Conservation (phyloP, 2,888 invertebrate species). For the Mythimna albipuncta region DNA sequence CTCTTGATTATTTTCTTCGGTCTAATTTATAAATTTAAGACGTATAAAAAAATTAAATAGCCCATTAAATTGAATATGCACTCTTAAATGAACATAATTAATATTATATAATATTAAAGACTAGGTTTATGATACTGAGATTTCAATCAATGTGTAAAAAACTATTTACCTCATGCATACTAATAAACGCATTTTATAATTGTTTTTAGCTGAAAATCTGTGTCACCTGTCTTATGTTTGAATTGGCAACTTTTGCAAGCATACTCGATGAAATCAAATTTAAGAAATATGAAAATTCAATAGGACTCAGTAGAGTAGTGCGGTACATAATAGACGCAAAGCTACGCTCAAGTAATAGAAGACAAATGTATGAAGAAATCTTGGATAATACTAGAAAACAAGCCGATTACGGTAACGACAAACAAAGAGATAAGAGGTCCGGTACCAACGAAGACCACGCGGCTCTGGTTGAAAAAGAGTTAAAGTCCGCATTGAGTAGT, state of each 20-base stretch:
- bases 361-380: not conserved
- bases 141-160: not conserved
- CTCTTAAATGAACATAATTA: too few species aligned
- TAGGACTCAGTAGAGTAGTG: conserved; percentile 39
- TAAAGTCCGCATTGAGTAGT: conserved; percentile 62
- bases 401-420: not conserved
- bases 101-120: too few species aligned
- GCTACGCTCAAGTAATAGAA: conserved; percentile 21
- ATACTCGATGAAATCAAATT: not conserved
- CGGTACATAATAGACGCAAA: conserved; percentile 37
- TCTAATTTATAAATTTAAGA: too few species aligned
- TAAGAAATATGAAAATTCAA: conserved; percentile 15
- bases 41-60: too few species aligned
- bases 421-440: too few species aligned
- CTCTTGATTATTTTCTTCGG: too few species aligned
- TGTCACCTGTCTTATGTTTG: conserved; percentile 22
- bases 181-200: conserved; percentile 1
- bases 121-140: too few species aligned
- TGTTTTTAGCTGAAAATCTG: conserved; percentile 50
- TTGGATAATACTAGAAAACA: too few species aligned
- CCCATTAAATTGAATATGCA: too few species aligned
- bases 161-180: not conserved
- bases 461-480: conserved; percentile 69
- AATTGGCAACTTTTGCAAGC: conserved; percentile 9
- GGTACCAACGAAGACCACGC: conserved; percentile 13